These are phyloP conservation scores for Herpetotheres cachinnans DNA, from an alignment of 2,113 vertebrate species.

Conservation along the genomic window DNA sequence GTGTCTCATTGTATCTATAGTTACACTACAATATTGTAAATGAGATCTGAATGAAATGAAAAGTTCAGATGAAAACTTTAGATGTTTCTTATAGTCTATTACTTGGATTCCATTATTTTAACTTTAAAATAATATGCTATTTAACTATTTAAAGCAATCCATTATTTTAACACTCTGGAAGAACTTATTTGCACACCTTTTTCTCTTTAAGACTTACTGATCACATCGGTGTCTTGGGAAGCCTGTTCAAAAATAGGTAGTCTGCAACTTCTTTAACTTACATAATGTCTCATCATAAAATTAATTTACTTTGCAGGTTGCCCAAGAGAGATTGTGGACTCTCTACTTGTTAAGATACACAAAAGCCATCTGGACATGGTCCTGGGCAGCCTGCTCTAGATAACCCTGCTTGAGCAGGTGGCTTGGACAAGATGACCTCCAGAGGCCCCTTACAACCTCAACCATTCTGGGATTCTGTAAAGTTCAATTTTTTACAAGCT, in stretches of 20 bases:
- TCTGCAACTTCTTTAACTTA: background rate
- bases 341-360: background rate
- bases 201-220: background rate
- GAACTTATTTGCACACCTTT: background rate
- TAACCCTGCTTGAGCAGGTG: background rate
- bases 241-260: background rate
- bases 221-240: background rate
- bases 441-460: background rate
- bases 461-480: background rate
- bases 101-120: background rate
- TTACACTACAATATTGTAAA: background rate
- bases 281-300: background rate
- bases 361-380: background rate
- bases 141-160: background rate
- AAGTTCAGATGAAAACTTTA: background rate
- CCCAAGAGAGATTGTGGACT: background rate
- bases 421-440: background rate
- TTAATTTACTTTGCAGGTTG: background rate
- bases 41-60: background rate
- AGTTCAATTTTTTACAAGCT: background rate
- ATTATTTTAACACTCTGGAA: background rate
- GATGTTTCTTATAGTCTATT: background rate
- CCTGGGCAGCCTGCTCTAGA: background rate
- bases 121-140: background rate
- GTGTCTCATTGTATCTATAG: background rate